A percentile compares a stretch with the other conserved stretches of the same genome.
Evolutionary conservation across 2,797 vertebrate species (phyloP).

Genomic region (Darevskia mixta): DNA sequence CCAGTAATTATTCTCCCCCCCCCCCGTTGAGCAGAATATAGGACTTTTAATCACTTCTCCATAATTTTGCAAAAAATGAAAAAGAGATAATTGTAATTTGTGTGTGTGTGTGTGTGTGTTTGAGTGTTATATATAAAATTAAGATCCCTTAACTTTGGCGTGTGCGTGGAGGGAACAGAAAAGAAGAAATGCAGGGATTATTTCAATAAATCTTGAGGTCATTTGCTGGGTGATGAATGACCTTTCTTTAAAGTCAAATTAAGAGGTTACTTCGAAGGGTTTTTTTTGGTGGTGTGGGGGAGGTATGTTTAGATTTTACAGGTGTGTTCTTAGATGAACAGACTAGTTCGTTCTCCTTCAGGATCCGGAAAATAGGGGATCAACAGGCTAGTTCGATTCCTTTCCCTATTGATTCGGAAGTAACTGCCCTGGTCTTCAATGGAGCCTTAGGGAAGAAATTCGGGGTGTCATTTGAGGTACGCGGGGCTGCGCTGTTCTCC

Average conservation of each 20-base stretch:
- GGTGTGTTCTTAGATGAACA: conserved; percentile 9
- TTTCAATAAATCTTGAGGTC: conserved; percentile 37
- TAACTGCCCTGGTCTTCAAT: background rate
- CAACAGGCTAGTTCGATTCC: too few relatives aligned
- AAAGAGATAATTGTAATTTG: too few relatives aligned
- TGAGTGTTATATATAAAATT: background rate
- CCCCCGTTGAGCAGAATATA: background rate
- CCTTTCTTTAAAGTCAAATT: conserved; percentile 35
- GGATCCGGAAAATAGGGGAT: background rate
- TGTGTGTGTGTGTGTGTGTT: background rate
- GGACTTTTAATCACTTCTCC: background rate
- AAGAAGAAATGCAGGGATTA: background rate
- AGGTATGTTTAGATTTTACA: background rate
- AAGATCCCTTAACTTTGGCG: background rate
- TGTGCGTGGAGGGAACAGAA: too few relatives aligned
- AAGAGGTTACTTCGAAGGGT: conserved; percentile 30
- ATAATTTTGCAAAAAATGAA: too few relatives aligned
- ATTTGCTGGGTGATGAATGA: conserved; percentile 25
- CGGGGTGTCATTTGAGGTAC: background rate
- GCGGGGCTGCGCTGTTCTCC: too few relatives aligned
- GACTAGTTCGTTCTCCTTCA: too few relatives aligned
- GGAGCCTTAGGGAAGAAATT: background rate
- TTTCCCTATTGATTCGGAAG: background rate
- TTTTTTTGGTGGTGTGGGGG: background rate
- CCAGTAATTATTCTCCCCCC: background rate